phyloP scores from a whole-genome alignment of 2,113 vertebrate genomes.

The Glaucidium brasilianum region DNA sequence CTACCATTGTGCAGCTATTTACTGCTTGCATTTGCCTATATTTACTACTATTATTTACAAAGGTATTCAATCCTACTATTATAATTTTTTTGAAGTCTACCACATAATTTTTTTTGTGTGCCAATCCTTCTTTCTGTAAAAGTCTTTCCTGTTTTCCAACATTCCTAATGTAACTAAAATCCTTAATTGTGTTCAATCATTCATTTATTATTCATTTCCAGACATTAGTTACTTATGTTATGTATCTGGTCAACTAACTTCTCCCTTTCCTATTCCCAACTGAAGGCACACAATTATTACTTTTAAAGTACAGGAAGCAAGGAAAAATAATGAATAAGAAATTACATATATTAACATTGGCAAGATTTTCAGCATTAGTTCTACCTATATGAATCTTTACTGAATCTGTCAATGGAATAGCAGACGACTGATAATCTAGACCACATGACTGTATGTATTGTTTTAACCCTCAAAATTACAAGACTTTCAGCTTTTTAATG shows the following conservation, averaged over 20 bases:
- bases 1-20: not conserved
- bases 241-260: not conserved
- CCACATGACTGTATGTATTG: rapidly evolving
- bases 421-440: not conserved
- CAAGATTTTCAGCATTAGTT: not conserved
- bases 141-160: not conserved
- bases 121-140: not conserved
- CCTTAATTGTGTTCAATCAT: not conserved
- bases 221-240: not conserved
- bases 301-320: not conserved
- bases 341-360: not conserved
- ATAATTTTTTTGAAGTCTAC: not conserved
- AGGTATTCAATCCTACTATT: not conserved
- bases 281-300: not conserved
- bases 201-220: not conserved
- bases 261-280: not conserved
- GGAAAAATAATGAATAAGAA: not conserved
- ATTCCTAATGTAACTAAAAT: not conserved
- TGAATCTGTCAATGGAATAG: not conserved
- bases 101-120: not conserved
- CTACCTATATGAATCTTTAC: not conserved
- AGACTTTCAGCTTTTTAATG: not conserved
- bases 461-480: not conserved
- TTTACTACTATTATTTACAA: not conserved
- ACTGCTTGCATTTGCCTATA: not conserved